Conservation (phyloP, 2,797 vertebrate species). For the Coilia nasus region DNA sequence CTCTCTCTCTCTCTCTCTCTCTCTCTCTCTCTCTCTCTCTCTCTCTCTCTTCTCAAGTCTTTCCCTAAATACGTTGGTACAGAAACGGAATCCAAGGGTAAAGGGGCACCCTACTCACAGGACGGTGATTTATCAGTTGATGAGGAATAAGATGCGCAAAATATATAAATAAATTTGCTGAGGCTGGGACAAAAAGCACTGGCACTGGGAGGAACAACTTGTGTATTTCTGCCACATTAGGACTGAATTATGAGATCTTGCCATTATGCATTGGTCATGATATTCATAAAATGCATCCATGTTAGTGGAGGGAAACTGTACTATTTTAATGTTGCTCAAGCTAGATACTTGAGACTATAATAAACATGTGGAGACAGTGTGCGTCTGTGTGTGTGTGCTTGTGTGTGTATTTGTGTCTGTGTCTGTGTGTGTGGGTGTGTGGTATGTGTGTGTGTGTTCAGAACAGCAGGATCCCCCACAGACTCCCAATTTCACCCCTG, state of each 20-base stretch:
- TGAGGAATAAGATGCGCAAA: neutral
- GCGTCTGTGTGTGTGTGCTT: too few species aligned
- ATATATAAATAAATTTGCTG: slow-evolving; percentile 8
- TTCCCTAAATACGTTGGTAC: neutral
- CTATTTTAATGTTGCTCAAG: neutral
- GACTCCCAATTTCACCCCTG: neutral
- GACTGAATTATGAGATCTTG: neutral
- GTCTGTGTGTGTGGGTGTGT: too few species aligned
- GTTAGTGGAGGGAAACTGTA: neutral
- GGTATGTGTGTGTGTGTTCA: too few species aligned
- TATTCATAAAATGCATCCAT: neutral
- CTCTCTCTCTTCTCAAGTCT: neutral
- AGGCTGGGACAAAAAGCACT: neutral
- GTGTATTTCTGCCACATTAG: neutral
- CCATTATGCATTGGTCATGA: neutral
- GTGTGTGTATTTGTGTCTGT: too few species aligned
- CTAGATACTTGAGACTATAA: neutral
- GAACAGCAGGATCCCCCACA: neutral
- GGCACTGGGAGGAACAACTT: neutral
- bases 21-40: neutral
- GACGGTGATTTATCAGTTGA: neutral
- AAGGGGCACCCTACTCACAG: neutral
- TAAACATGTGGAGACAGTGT: neutral
- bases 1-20: slow-evolving; percentile 32
- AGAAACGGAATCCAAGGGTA: slow-evolving; percentile 4